Conservation (phyloP, 1,140 invertebrate genomes). For the Helicoverpa armigera region DNA sequence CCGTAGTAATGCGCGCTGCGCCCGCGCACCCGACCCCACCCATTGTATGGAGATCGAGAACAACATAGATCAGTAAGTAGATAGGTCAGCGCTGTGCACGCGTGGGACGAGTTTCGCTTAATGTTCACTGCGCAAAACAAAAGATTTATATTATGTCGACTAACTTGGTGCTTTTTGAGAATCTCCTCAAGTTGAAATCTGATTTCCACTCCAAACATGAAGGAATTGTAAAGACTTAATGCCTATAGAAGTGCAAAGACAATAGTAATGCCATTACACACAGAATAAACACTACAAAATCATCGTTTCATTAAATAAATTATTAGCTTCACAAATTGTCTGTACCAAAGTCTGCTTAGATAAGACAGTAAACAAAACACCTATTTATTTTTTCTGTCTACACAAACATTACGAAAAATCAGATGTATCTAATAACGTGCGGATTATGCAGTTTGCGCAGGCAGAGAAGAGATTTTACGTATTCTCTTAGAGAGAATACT, state of each 20-base stretch:
- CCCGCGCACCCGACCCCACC: slow-evolving; percentile 25
- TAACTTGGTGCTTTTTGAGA: neutral
- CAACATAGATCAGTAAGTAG: slow-evolving; percentile 42
- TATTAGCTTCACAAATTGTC: too few species aligned
- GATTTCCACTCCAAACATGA: too few species aligned
- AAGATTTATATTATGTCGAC: slow-evolving; percentile 1
- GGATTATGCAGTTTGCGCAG: neutral
- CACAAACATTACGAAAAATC: neutral
- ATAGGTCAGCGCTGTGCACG: slow-evolving; percentile 22
- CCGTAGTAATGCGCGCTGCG: slow-evolving; percentile 45
- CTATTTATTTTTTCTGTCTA: neutral
- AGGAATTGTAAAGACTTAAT: too few species aligned
- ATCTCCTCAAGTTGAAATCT: too few species aligned
- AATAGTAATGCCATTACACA: too few species aligned
- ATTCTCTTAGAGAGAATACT: neutral
- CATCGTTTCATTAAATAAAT: too few species aligned
- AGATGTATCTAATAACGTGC: neutral
- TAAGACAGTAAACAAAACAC: too few species aligned
- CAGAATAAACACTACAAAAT: too few species aligned
- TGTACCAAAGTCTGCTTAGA: too few species aligned
- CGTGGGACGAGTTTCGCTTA: neutral
- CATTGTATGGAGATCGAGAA: slow-evolving; percentile 50
- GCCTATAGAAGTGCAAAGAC: too few species aligned
- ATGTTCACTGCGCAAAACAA: too few species aligned
- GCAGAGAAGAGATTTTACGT: neutral